Base-by-base conservation (phyloP, 2,797 vertebrate species). In the Luscinia megarhynchos region DNA sequence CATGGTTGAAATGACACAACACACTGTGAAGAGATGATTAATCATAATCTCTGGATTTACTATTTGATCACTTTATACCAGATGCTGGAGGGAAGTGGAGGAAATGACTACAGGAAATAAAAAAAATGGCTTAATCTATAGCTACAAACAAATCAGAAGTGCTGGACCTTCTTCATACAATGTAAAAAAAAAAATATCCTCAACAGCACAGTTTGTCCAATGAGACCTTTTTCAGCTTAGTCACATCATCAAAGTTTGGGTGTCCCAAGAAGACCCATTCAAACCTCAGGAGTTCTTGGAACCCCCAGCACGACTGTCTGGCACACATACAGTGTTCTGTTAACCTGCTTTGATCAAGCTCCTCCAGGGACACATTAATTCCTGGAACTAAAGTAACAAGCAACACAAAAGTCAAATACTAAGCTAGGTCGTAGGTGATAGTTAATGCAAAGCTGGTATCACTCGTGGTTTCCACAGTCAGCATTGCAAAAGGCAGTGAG, bases 81-180 rank as follows among this genome's bases (percentile, higher is more conserved):
- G 79, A 86, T 26, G 21, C 84, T 74, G 54, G 10, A 84, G 45
- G 13, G 13, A 97, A 81, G 72, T 43, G 51, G 74, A 97, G 95
- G 97, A 97, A 97, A 89, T 97, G 95, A 97, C 95, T 84, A 79
- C 86, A 96, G 97, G 96, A 97, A 97, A 95, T 53, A 58, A 86
- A 88, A 88, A 86, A 50, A 59, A 12, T 81, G 19, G 30, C 26
- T 59, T 72, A 68, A 68, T 84, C 66, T 84, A 30, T 64, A 86
- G 29, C 23, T 88, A 74, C 72, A 88, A 76, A 67, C 45, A 91
- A 79, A 95, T 58, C 43, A 94, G 32, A 81, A 89, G 10, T 55
- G 15, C 10, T 55, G 29, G 58, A 61, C 38, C 21, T 85, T 88
- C 53, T 87, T 70, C 8, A 22, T 19, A n/a, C 7, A 54, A 32